Evolutionary conservation across 2,888 invertebrate species (phyloP), one percentile per base, ranked within the genome.

Genomic region (Drosophila testacea): DNA sequence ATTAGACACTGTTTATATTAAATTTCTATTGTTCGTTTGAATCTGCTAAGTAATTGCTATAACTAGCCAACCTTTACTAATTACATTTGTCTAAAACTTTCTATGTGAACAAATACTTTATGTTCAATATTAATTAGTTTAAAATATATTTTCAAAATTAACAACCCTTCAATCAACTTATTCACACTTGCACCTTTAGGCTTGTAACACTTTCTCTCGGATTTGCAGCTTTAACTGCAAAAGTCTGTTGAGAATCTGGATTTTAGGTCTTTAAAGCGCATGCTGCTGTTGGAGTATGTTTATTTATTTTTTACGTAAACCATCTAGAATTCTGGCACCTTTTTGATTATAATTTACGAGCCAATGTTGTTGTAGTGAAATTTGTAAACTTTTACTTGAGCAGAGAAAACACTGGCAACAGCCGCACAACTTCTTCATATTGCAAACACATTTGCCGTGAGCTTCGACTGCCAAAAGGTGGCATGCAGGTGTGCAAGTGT

Each of bases 331-430:
- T 76, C 76, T 86, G 69, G 89, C 88, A 88, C 87, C 87, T 88
- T 88, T 88, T 88, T 83, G 88, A 83, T 83, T 88, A 83, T 83
- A 83, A 83, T 83, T 83, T 83, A 83, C 87, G 88, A 83, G 88
- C 72, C 73, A 83, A 76, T 88, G 88, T 86, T 83, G 80, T 77
- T 88, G 83, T 56, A 66, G 73, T 63, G 61, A 73, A 85, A 82
- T 79, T 80, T 62, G 79, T 72, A 79, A 81, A 86, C 84, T 83
- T 84, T 88, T 72, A 27, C 79, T 66, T 55, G 61, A 69, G 69
- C 62, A 55, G 65, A 39, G 61, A 65, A 30, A 51, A 46, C 36
- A 42, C 52, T 22, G 34, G 55, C 54, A 69, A 56, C 66, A 73
- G 79, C 73, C 62, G 61, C 71, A 86, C 69, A 86, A 83, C 89